These are phyloP conservation scores for Sebastes cheni DNA, from an alignment of 2,797 vertebrate genomes.

Conservation along the genomic window DNA sequence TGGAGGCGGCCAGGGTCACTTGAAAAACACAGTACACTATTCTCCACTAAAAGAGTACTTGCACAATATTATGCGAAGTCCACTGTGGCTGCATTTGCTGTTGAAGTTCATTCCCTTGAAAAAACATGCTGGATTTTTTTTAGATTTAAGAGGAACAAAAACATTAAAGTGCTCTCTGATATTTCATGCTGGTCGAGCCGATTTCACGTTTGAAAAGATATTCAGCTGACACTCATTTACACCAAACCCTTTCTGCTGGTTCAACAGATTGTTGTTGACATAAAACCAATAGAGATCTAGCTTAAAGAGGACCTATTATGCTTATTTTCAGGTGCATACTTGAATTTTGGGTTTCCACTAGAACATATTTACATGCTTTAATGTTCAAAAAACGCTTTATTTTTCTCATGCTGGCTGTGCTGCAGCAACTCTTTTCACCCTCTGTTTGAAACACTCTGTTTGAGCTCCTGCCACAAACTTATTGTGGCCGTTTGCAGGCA, in stretches of 20 bases:
- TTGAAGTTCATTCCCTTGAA: not conserved
- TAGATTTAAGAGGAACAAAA: not conserved
- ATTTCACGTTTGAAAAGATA: not conserved
- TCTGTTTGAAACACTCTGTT: not conserved
- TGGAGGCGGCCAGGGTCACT: constrained; percentile 12
- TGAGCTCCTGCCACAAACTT: too few species aligned
- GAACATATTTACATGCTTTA: not conserved
- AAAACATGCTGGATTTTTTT: not conserved
- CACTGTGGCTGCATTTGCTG: not conserved
- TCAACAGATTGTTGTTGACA: not conserved
- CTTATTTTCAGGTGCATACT: too few species aligned
- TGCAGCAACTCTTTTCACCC: too few species aligned
- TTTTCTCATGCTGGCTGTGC: too few species aligned
- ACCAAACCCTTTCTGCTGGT: not conserved
- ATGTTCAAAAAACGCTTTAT: not conserved
- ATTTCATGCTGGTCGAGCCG: not conserved
- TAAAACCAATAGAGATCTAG: not conserved
- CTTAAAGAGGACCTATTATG: not conserved
- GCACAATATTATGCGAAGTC: not conserved
- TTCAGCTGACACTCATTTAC: not conserved
- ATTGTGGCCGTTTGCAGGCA: too few species aligned
- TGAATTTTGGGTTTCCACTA: not conserved
- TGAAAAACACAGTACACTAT: not conserved
- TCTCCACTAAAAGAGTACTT: not conserved
- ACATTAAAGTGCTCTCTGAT: not conserved